phyloP scores from a whole-genome alignment of 2,113 vertebrate species.

The human (Homo sapiens) region DNA sequence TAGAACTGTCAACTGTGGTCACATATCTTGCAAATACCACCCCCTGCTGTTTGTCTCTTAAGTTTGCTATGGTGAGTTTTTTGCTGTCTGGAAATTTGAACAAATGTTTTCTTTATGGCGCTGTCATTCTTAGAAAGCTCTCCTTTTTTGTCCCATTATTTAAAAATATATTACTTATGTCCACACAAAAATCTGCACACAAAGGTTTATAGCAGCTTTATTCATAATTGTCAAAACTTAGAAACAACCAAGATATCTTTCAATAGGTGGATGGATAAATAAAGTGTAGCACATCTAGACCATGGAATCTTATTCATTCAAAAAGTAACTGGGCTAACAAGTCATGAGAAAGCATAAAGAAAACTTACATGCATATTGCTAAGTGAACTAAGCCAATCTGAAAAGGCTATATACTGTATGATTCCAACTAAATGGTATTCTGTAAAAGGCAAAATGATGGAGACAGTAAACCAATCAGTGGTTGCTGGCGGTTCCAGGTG shows the following conservation, averaged over 20 bases:
- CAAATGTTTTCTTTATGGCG: not conserved
- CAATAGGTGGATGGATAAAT: not conserved
- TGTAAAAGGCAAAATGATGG: not conserved
- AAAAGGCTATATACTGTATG: not conserved
- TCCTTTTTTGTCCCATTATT: not conserved
- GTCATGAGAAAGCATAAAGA: not conserved
- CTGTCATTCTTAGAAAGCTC: not conserved
- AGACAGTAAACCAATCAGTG: not conserved
- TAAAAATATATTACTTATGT: not conserved
- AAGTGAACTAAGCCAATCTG: not conserved
- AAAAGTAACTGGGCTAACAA: not conserved
- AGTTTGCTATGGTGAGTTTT: not conserved
- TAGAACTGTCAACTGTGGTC: not conserved
- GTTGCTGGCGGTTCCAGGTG: not conserved
- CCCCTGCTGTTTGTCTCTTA: constrained; percentile 28
- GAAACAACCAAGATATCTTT: not conserved
- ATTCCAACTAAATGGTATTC: not conserved
- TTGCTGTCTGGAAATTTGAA: not conserved
- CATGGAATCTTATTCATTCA: not conserved
- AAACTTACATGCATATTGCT: not conserved
- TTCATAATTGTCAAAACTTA: not conserved
- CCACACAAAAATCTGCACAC: not conserved
- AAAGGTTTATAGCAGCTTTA: not conserved
- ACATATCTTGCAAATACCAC: not conserved
- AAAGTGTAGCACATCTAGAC: not conserved